Percentiles rank a stretch among this genome's conserved stretches.
These are phyloP conservation scores for Epicauta chinensis DNA, from an alignment of 1,140 invertebrate genomes.

Conservation along the genomic window DNA sequence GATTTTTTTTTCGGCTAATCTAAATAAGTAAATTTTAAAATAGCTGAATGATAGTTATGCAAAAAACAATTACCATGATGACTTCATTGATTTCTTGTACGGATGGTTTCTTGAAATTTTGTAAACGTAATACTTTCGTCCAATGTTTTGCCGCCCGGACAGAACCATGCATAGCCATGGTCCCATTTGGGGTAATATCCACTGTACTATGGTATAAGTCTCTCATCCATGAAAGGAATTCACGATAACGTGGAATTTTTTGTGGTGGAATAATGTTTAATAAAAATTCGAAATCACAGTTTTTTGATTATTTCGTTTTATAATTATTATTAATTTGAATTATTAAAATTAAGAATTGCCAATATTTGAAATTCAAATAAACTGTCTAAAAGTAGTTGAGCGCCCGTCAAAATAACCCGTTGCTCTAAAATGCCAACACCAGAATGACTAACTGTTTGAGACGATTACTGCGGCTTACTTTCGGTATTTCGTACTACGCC, in stretches of 20 bases:
- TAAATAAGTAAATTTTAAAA: not conserved
- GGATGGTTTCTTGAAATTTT: slow-evolving; percentile 40
- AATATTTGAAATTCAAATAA: no score
- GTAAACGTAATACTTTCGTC: slow-evolving; percentile 50
- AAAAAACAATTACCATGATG: slow-evolving; percentile 16
- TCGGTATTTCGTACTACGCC: slow-evolving; percentile 8
- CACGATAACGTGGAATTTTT: not conserved
- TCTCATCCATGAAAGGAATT: not conserved
- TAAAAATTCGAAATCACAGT: not conserved
- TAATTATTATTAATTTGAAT: no score
- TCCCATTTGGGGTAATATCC: slow-evolving; percentile 15
- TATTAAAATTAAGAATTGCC: no score
- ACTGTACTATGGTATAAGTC: not conserved
- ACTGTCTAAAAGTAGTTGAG: no score
- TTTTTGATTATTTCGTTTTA: no score
- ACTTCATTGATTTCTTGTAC: slow-evolving; percentile 48
- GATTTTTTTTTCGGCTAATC: no score
- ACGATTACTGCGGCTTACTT: slow-evolving; percentile 6
- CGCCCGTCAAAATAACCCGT: no score
- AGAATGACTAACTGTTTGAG: slow-evolving; percentile 3
- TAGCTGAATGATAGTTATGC: no score
- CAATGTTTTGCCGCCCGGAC: slow-evolving; percentile 49
- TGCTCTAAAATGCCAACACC: not conserved
- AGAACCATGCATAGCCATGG: slow-evolving; percentile 41
- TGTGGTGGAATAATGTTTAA: not conserved